phyloP scores from a whole-genome alignment of 2,888 invertebrate genomes.

The Eustalomyia histrio region DNA sequence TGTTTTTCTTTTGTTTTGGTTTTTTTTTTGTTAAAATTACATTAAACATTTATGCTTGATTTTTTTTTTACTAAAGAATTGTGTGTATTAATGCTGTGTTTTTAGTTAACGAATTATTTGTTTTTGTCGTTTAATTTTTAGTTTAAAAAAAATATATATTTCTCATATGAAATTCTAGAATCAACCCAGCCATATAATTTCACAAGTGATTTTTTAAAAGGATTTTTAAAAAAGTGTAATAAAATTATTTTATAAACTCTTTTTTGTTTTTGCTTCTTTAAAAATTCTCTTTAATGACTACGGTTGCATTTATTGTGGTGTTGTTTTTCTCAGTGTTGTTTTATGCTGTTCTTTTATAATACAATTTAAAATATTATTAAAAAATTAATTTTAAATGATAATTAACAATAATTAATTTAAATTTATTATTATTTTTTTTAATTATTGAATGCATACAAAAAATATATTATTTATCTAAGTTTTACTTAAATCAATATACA shows the following conservation, averaged over 20 bases:
- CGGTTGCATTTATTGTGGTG: constrained; percentile 72
- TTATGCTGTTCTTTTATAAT: constrained; percentile 51
- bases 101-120: constrained; percentile 42
- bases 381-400: constrained; percentile 18
- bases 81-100: constrained; percentile 21
- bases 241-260: neutral
- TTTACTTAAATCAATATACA: constrained; percentile 53
- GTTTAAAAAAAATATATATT: constrained; percentile 34
- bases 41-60: constrained; percentile 50
- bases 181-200: constrained; percentile 38
- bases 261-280: neutral
- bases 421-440: constrained; percentile 7
- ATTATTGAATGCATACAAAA: constrained; percentile 64
- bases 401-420: constrained; percentile 42
- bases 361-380: constrained; percentile 42
- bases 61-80: constrained; percentile 16
- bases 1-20: neutral
- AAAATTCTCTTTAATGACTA: constrained; percentile 23
- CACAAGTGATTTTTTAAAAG: constrained; percentile 9
- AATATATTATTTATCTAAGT: constrained; percentile 50
- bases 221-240: constrained; percentile 3
- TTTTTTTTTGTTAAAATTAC: constrained; percentile 40
- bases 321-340: constrained; percentile 77
- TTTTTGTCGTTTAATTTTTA: constrained; percentile 28
- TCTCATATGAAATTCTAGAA: constrained; percentile 44